Evolutionary conservation across 1,140 invertebrate species (phyloP).

Genomic region (Leptinotarsa undecemlineata): DNA sequence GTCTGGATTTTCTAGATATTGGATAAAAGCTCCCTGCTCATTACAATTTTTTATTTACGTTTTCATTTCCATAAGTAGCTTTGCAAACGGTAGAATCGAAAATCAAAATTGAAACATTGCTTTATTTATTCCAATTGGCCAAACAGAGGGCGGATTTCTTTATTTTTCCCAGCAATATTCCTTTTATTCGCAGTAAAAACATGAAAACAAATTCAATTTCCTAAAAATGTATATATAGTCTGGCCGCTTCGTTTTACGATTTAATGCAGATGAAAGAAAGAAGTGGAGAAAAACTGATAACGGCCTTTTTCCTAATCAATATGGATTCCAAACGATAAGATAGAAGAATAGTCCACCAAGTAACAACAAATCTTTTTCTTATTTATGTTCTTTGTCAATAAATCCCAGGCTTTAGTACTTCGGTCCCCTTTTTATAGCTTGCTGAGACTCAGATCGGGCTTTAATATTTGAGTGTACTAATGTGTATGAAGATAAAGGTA

Average conservation of each 20-base stretch:
- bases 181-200: constrained; percentile 7
- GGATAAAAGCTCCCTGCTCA: constrained; percentile 18
- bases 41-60: constrained; percentile 28
- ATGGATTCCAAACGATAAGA: constrained; percentile 22
- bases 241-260: constrained; percentile 8
- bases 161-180: not conserved
- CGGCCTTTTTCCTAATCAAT: constrained; percentile 25
- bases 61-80: constrained; percentile 26
- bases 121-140: constrained; percentile 8
- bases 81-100: constrained; percentile 11
- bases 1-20: constrained; percentile 15
- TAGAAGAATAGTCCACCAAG: constrained; percentile 10
- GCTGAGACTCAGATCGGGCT: not conserved
- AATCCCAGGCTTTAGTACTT: not conserved
- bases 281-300: constrained; percentile 20
- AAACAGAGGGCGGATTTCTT: not conserved
- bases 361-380: constrained; percentile 25
- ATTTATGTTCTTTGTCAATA: not conserved
- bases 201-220: constrained; percentile 15
- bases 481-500: not conserved
- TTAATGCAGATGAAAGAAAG: constrained; percentile 25
- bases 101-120: constrained; percentile 11
- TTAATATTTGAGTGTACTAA: not conserved
- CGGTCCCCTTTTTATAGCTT: not conserved
- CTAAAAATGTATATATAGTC: not conserved